These are phyloP conservation scores for Pemphredon lugubris DNA, from an alignment of 2,888 invertebrate genomes.

Conservation along the genomic window DNA sequence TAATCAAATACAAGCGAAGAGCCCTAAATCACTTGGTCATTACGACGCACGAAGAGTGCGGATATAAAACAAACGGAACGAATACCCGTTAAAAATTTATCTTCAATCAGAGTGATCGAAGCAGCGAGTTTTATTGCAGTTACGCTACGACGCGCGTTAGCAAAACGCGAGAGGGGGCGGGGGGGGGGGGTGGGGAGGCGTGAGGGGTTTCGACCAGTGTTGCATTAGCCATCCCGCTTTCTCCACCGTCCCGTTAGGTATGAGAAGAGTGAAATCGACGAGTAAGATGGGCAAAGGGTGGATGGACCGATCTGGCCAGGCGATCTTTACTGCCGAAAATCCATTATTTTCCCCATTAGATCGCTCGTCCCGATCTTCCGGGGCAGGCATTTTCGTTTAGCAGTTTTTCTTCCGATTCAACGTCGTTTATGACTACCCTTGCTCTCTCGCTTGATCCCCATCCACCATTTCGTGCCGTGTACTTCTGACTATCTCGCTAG, in stretches of 20 bases:
- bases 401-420: conserved; percentile 80
- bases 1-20: too few species aligned
- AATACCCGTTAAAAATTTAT: conserved; percentile 5
- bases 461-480: conserved; percentile 47
- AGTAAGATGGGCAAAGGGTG: conserved; percentile 55
- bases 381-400: conserved; percentile 79
- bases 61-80: too few species aligned
- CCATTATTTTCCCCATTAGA: conserved; percentile 81
- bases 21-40: too few species aligned
- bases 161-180: conserved; percentile 15
- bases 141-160: conserved; percentile 4
- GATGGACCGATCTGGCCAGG: conserved; percentile 73
- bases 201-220: conserved; percentile 18
- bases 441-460: conserved; percentile 45
- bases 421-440: conserved; percentile 77
- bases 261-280: conserved; percentile 48
- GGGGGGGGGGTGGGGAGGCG: too few species aligned
- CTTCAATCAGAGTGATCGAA: conserved; percentile 5
- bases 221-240: conserved; percentile 26
- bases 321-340: conserved; percentile 80
- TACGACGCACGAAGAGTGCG: too few species aligned
- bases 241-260: conserved; percentile 17
- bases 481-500: conserved; percentile 58
- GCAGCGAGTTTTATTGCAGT: conserved; percentile 3
- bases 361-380: conserved; percentile 74